Conservation (phyloP, 2,113 vertebrate species). For the Hucho hucho region DNA sequence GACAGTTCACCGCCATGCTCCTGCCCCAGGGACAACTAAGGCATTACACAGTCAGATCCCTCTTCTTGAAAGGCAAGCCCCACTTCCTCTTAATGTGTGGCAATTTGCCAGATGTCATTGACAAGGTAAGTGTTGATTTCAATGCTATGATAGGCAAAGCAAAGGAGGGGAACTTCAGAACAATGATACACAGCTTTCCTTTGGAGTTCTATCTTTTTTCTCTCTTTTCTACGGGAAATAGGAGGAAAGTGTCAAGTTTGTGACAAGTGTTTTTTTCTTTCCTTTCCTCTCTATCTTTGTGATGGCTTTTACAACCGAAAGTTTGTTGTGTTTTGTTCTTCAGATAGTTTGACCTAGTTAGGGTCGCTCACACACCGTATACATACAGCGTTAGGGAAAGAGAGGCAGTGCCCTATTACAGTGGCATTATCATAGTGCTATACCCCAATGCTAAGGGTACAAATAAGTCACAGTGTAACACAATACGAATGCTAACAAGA, state of each 20-base stretch:
- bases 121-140: slow-evolving; percentile 96
- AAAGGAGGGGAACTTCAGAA: slow-evolving; percentile 88
- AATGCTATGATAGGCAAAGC: slow-evolving; percentile 86
- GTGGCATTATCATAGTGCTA: not conserved
- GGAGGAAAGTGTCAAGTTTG: slow-evolving; percentile 72
- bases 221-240: slow-evolving; percentile 54
- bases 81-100: slow-evolving; percentile 95
- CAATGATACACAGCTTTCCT: slow-evolving; percentile 82
- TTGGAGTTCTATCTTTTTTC: slow-evolving; percentile 59
- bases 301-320: slow-evolving; percentile 61
- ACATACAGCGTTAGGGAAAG: not conserved
- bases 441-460: not conserved
- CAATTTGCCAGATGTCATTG: slow-evolving; percentile 97
- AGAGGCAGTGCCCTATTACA: not conserved
- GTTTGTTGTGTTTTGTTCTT: slow-evolving; percentile 62
- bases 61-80: slow-evolving; percentile 72
- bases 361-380: slow-evolving; percentile 39
- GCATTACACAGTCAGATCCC: slow-evolving; percentile 66
- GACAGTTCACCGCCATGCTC: slow-evolving; percentile 58
- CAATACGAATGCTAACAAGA: not conserved
- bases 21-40: slow-evolving; percentile 61
- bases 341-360: slow-evolving; percentile 75
- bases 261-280: slow-evolving; percentile 68
- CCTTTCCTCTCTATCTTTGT: slow-evolving; percentile 29
- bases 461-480: not conserved